Conservation (phyloP, 2,888 invertebrate genomes). For the Lasioglossum leucozonium region DNA sequence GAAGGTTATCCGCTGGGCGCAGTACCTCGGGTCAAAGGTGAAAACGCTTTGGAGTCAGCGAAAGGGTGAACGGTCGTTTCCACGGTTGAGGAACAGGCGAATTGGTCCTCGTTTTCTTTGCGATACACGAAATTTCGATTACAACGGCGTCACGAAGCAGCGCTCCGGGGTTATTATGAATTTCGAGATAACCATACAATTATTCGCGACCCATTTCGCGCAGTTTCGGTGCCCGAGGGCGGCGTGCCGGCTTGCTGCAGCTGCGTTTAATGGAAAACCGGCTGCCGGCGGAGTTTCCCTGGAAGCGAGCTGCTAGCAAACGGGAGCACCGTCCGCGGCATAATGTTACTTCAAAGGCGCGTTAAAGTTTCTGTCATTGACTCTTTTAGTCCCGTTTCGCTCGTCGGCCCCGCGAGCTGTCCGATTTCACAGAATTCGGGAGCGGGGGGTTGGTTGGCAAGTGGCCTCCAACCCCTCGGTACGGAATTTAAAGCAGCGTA, state of each 20-base stretch:
- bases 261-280: constrained; percentile 57
- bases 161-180: constrained; percentile 40
- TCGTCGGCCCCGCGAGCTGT: constrained; percentile 3
- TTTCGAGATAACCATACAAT: constrained; percentile 53
- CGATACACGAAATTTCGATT: constrained; percentile 53
- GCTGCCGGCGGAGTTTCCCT: constrained; percentile 32
- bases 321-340: constrained; percentile 12
- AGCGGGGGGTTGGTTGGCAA: no score
- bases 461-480: constrained; percentile 20
- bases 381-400: constrained; percentile 41
- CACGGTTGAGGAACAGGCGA: constrained; percentile 21
- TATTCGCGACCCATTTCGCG: constrained; percentile 55
- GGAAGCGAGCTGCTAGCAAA: neutral
- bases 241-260: constrained; percentile 21
- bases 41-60: neutral
- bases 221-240: constrained; percentile 41
- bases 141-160: constrained; percentile 15
- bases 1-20: no score
- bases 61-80: neutral
- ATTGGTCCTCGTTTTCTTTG: constrained; percentile 38
- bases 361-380: constrained; percentile 57
- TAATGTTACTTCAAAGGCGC: constrained; percentile 53
- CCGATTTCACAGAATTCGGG: constrained; percentile 34
- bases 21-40: no score
- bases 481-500: neutral